Base-by-base conservation (phyloP, 2,888 invertebrate genomes). In the Agrochola circellaris region DNA sequence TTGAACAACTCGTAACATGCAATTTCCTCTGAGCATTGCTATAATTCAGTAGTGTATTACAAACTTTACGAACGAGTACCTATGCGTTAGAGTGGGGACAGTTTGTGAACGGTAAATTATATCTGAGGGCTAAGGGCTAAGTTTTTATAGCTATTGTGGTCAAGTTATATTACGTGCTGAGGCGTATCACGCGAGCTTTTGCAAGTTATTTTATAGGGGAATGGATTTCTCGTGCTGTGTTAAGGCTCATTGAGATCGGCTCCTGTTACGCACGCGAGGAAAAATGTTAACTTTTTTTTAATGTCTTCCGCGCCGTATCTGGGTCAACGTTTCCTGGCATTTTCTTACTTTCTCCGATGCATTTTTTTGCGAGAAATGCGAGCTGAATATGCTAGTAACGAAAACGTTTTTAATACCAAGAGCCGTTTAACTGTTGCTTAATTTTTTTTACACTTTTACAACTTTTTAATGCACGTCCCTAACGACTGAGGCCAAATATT, bases 131-230 rank as follows among this genome's bases (percentile, higher is more conserved):
- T 75, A 73, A 87, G 82, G 87, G 79, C 77, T 85, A 88, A 91
- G 85, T 91, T 92, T 91, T 92, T 91, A 90, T 91, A 82, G 91
- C 84, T 88, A 87, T 89, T 89, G 88, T 89, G 90, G 85, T 89
- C 88, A 92, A 90, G 86, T 90, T 90, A 92, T 91, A 92, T 94
- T 91, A 93, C 91, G 91, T 92, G 92, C 88, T 79, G 80, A 60
- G 80, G 73, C 48, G 69, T 64, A 89, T 87, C 93, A 94, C 93
- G 93, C 93, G 75, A 94, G 79, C 84, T 75, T 90, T 87, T 81
- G 83, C 83, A 87, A 89, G 87, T 91, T 91, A 91, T 91, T 91
- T 92, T 90, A 90, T 87, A 90, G 89, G 85, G 77, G 83, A 89
- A 89, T 87, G 70, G 84, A 88, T 87, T 88, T 83, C 79, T 87